Conservation (phyloP, 2,888 invertebrate species). For the Conistra vaccinii region DNA sequence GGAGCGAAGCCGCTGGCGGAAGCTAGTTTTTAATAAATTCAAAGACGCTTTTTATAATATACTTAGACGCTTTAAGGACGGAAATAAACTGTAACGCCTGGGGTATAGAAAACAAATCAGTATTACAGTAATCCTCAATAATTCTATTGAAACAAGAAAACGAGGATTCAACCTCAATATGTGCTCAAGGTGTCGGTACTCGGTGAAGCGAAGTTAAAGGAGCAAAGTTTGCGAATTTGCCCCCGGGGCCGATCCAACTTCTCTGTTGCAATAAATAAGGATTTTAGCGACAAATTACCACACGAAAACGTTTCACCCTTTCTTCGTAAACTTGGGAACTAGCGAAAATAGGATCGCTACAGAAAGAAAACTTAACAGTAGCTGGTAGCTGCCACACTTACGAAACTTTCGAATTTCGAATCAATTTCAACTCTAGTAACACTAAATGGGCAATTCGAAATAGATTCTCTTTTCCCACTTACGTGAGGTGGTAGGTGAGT, state of each 20-base stretch:
- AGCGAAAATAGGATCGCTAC: constrained; percentile 79
- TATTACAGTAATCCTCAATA: constrained; percentile 84
- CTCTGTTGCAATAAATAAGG: constrained; percentile 90
- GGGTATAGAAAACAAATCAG: constrained; percentile 68
- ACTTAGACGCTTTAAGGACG: not conserved
- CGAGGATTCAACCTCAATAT: constrained; percentile 88
- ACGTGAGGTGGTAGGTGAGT: not conserved
- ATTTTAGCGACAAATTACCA: constrained; percentile 90
- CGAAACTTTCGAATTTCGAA: constrained; percentile 57
- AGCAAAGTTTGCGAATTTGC: constrained; percentile 88
- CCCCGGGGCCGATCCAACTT: constrained; percentile 89
- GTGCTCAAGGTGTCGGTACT: constrained; percentile 88
- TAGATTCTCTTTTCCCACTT: constrained; percentile 27
- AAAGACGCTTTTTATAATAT: not conserved
- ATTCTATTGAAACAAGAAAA: constrained; percentile 87
- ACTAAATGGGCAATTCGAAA: constrained; percentile 40
- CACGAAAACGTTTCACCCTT: constrained; percentile 87
- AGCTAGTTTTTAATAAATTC: not conserved
- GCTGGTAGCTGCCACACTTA: constrained; percentile 32
- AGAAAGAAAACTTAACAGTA: constrained; percentile 63
- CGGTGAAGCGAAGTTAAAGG: constrained; percentile 89
- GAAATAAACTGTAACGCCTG: constrained; percentile 24
- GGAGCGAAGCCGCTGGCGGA: too few relatives aligned
- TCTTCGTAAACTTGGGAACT: constrained; percentile 84
- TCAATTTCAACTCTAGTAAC: constrained; percentile 43